phyloP scores from a whole-genome alignment of 2,888 invertebrate species.

The Eilema depressum region DNA sequence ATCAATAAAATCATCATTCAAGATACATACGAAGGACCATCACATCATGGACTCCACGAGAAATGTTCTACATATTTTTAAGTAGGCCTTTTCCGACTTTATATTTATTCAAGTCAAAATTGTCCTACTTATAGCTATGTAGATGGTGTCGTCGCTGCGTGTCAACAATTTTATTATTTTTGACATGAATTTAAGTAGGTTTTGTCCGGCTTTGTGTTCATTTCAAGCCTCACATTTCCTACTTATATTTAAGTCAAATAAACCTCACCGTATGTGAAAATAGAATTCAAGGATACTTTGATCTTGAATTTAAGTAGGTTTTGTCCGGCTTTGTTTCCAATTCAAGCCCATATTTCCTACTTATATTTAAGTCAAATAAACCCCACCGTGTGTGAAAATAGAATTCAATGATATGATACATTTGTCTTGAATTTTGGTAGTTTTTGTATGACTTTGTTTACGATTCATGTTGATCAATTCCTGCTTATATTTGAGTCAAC shows the following conservation, averaged over 20 bases:
- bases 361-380: slow-evolving; percentile 2
- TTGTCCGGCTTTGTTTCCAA: slow-evolving; percentile 33
- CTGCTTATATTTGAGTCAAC: slow-evolving; percentile 37
- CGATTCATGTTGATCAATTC: slow-evolving; percentile 23
- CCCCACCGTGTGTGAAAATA: background rate
- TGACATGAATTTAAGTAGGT: slow-evolving; percentile 55
- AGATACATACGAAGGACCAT: no score
- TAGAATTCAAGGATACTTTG: background rate
- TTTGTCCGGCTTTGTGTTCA: slow-evolving; percentile 45
- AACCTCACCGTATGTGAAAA: background rate
- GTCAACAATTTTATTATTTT: slow-evolving; percentile 7
- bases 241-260: slow-evolving; percentile 20
- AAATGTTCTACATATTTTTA: slow-evolving; percentile 20
- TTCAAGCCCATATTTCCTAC: background rate
- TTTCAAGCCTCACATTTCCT: slow-evolving; percentile 28
- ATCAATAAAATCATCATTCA: no score
- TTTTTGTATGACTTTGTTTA: slow-evolving; percentile 29
- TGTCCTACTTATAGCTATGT: slow-evolving; percentile 34
- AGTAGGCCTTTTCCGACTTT: slow-evolving; percentile 44
- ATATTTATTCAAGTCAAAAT: slow-evolving; percentile 29
- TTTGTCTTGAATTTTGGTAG: slow-evolving; percentile 44
- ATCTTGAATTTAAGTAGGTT: slow-evolving; percentile 48
- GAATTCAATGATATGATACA: background rate
- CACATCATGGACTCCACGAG: no score
- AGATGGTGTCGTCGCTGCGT: background rate